These are phyloP conservation scores for Anguilla pacifica DNA, from an alignment of 2,797 vertebrate genomes.

Conservation along the genomic window DNA sequence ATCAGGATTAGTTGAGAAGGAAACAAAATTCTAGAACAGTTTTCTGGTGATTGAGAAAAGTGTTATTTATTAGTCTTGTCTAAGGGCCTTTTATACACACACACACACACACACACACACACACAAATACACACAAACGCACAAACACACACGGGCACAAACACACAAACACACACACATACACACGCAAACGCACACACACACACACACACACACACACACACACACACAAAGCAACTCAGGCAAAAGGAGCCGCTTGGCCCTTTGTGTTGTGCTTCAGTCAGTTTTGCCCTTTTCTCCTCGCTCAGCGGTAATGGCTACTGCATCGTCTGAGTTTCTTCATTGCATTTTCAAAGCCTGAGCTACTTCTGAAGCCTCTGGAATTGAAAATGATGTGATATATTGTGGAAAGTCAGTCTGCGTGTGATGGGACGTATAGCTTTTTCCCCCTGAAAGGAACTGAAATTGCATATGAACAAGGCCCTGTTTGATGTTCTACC, in stretches of 20 bases:
- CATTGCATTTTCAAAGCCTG: background rate
- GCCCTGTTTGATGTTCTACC: background rate
- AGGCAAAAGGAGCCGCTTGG: background rate
- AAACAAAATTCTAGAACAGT: background rate
- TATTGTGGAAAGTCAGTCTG: background rate
- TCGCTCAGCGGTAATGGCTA: background rate
- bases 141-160: no score
- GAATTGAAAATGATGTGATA: slow-evolving; percentile 13
- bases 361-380: background rate
- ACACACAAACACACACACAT: no score
- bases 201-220: no score
- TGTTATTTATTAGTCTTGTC: background rate
- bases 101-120: no score
- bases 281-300: background rate
- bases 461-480: background rate
- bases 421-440: background rate
- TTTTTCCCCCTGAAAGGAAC: background rate
- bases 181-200: no score
- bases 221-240: no score
- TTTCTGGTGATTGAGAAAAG: background rate
- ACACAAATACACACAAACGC: no score
- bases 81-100: background rate
- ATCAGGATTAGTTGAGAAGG: background rate
- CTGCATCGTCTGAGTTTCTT: background rate
- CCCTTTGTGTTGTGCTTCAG: background rate